Evolutionary conservation across 2,797 vertebrate genomes (phyloP), one percentile per base, ranked within the genome.

Genomic region (Chaenodraco wilsoni): DNA sequence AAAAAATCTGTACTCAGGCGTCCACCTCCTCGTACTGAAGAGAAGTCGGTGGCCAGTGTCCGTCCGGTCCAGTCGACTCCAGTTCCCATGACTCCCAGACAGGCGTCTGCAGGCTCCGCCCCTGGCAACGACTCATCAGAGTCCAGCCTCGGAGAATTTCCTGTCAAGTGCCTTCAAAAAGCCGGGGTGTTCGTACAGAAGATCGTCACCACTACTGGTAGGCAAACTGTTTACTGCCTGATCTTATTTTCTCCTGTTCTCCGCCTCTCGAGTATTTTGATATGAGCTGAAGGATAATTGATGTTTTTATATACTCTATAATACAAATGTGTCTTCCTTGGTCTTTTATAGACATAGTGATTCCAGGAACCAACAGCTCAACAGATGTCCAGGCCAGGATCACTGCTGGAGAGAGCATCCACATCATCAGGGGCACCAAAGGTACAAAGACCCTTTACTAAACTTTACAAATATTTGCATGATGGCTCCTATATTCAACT

Each of bases 121-220:
- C 57, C 77, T 2, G 55, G 51, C 14, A 61, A 71, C 0, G 45
- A 79, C 10, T 76, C 87, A 3, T 69, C 89, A 0, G 89, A 86
- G 74, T 95, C 96, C 87, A 94, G 92, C 79, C 87, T 96, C 0
- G 93, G 94, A 43, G 93, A 95, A 64, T 99, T 99, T 81, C 96
- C 97, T 0, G 96, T 99, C 82, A 98, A 97, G 92, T 98, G 96
- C 90, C 91, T 99, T 68, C 97, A 99, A 70, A 96, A 98, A 70
- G 98, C 98, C 0, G 98, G 98, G 2, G 97, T 99, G 76, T 95
- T 98, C 3, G 97, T 99, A 14, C 98, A 99, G 91, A 98, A 96
- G 84, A 97, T 99, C 46, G 96, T 99, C 90, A 99, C 98, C 72
- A 98, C 97, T 48, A 98, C 97, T 45, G 98, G 98, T 98, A 79